phyloP scores from a whole-genome alignment of 92 coral and sea anemone genomes.

The Bergia sp. region DNA sequence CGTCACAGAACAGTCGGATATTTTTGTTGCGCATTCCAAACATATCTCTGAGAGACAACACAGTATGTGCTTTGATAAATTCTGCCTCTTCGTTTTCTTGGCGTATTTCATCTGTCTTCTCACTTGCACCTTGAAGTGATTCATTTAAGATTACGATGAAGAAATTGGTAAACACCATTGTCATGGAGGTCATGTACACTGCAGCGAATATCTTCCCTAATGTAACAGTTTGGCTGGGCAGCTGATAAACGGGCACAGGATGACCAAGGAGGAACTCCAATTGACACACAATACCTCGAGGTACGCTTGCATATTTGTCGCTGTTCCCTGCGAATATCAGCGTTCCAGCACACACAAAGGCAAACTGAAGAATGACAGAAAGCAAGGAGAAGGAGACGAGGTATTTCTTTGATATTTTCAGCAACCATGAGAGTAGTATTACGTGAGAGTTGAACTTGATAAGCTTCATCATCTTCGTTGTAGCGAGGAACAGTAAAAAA shows the following conservation, averaged over 20 bases:
- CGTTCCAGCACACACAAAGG: constrained; percentile 41
- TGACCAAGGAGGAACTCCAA: constrained; percentile 43
- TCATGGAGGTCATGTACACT: constrained; percentile 23
- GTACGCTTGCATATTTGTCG: constrained; percentile 11
- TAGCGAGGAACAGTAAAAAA: constrained; percentile 41
- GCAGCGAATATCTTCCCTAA: constrained; percentile 14
- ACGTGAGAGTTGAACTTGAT: constrained; percentile 48
- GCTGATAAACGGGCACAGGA: constrained; percentile 34
- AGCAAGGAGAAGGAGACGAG: constrained; percentile 29
- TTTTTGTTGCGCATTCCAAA: neutral
- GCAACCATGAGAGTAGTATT: constrained; percentile 27
- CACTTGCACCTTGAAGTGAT: constrained; percentile 38
- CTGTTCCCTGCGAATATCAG: constrained; percentile 29
- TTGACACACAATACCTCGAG: constrained; percentile 36
- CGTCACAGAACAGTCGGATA: neutral
- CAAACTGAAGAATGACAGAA: constrained; percentile 38
- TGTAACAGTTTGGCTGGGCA: neutral
- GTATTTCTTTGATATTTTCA: constrained; percentile 36
- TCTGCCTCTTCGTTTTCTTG: constrained; percentile 50
- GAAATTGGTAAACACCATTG: constrained; percentile 44
- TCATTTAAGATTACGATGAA: constrained; percentile 49
- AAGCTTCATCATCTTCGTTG: constrained; percentile 44
- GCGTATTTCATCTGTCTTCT: constrained; percentile 24
- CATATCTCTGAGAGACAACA: neutral
- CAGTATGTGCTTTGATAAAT: constrained; percentile 4